Conservation (phyloP, 1,140 invertebrate species). For the Himalopsyche phryganea region DNA sequence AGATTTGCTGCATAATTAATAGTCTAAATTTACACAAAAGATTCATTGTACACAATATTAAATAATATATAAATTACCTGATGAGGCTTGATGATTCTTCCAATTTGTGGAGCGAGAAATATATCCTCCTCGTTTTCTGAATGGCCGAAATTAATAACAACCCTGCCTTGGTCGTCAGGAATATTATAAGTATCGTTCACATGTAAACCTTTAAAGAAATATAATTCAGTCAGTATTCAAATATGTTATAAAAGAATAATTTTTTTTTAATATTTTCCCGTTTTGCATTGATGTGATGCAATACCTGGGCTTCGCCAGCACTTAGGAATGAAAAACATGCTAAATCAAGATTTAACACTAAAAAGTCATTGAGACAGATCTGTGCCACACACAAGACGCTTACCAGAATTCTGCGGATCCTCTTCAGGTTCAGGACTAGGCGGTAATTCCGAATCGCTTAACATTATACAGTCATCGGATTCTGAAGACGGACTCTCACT, state of each 20-base stretch:
- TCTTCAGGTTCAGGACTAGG: constrained; percentile 58
- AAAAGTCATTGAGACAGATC: too few relatives aligned
- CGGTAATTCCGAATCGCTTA: constrained; percentile 65
- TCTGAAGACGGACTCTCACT: constrained; percentile 55
- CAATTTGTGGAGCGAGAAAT: constrained; percentile 90
- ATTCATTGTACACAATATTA: too few relatives aligned
- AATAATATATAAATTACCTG: too few relatives aligned
- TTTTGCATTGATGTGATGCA: too few relatives aligned
- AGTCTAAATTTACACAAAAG: too few relatives aligned
- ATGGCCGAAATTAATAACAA: constrained; percentile 95
- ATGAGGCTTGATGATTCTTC: constrained; percentile 92
- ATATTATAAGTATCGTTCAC: constrained; percentile 90
- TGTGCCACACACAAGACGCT: too few relatives aligned
- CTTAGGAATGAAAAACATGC: too few relatives aligned
- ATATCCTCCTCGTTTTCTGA: constrained; percentile 89
- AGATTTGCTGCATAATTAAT: too few relatives aligned
- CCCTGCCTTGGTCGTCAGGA: constrained; percentile 86
- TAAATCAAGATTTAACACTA: too few relatives aligned
- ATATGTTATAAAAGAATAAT: too few relatives aligned
- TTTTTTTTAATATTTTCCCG: too few relatives aligned
- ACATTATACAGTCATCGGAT: constrained; percentile 79
- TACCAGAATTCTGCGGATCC: constrained; percentile 58
- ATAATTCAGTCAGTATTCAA: neutral
- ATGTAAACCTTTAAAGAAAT: constrained; percentile 62
- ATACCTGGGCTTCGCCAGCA: too few relatives aligned